Evolutionary conservation across 2,797 vertebrate genomes (phyloP).

Genomic region (Ctenopoma multispine): DNA sequence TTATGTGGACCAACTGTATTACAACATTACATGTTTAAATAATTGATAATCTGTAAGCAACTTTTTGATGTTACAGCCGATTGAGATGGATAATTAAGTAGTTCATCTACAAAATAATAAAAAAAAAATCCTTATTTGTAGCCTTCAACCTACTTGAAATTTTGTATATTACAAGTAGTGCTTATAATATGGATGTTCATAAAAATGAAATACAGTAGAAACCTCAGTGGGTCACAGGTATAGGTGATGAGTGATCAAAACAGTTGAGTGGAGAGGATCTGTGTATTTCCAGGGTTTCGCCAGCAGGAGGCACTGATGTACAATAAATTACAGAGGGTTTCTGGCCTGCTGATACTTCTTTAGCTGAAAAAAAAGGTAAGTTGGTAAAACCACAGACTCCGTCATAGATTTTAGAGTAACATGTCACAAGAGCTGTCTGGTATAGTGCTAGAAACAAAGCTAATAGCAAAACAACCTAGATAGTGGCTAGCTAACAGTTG

Average conservation of each 20-base stretch:
- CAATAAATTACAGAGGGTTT: conserved; percentile 7
- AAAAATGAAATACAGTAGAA: background rate
- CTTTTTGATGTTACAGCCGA: too few relatives aligned
- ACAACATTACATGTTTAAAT: too few relatives aligned
- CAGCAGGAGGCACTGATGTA: conserved; percentile 61
- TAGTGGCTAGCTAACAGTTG: background rate
- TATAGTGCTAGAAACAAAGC: too few relatives aligned
- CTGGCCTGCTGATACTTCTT: background rate
- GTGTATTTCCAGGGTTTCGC: conserved; percentile 5
- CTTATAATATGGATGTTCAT: background rate
- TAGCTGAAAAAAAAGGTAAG: background rate
- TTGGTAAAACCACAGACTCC: background rate
- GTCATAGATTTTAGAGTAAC: too few relatives aligned
- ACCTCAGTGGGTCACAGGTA: background rate
- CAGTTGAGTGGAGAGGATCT: background rate
- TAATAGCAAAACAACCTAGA: too few relatives aligned
- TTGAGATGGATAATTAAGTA: too few relatives aligned
- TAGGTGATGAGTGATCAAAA: too few relatives aligned
- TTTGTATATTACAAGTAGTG: background rate
- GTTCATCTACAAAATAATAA: too few relatives aligned
- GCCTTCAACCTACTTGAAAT: too few relatives aligned
- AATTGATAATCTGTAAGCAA: too few relatives aligned
- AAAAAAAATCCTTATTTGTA: too few relatives aligned
- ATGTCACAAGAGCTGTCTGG: background rate
- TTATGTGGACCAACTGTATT: too few relatives aligned